Evolutionary conservation across 2,797 vertebrate genomes (phyloP).

Genomic region (Nothura maculosa): DNA sequence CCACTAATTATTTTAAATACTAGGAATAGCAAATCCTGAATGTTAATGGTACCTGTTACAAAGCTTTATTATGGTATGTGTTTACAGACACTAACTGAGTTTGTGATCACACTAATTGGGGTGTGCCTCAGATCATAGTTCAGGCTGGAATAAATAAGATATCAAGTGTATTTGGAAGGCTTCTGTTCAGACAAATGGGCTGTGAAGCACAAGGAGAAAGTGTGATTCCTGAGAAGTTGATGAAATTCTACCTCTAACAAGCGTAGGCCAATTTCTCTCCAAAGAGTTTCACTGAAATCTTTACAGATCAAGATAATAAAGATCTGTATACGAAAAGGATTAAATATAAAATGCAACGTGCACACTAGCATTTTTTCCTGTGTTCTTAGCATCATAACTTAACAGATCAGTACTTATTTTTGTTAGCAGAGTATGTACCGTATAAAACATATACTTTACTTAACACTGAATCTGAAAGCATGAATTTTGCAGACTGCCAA

Average conservation of each 20-base stretch:
- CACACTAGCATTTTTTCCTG: not conserved
- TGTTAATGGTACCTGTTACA: not conserved
- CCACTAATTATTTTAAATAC: not conserved
- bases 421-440: not conserved
- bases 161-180: not conserved
- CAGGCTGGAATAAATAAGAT: not conserved
- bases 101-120: not conserved
- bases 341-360: not conserved
- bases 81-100: not conserved
- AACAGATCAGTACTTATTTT: not conserved
- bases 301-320: not conserved
- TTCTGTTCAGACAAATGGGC: not conserved
- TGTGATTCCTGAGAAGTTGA: not conserved
- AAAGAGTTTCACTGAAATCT: not conserved
- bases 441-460: not conserved
- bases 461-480: not conserved
- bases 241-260: not conserved
- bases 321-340: not conserved
- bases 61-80: not conserved
- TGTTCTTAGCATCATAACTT: not conserved
- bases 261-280: not conserved
- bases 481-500: not conserved
- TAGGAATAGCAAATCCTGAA: not conserved
- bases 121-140: not conserved
- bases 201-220: not conserved